Evolutionary conservation across 2,113 vertebrate species (phyloP).

Genomic region (Brachypteracias leptosomus): DNA sequence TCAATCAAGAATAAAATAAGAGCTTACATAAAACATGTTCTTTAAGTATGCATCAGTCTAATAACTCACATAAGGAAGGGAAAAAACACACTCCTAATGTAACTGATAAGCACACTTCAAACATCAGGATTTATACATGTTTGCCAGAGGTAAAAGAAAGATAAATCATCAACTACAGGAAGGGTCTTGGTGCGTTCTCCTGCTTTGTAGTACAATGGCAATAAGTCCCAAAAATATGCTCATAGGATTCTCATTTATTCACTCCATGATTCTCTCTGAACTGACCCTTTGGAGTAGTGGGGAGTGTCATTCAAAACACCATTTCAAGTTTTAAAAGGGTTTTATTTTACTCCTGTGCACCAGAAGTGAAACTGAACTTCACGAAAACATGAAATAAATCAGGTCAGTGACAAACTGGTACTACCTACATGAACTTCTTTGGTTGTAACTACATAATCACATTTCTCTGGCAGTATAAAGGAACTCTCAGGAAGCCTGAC

Average conservation of each 20-base stretch:
- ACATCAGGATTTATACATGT: not conserved
- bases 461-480: not conserved
- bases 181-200: not conserved
- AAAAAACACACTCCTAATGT: not conserved
- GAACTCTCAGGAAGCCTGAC: not conserved
- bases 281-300: accelerated
- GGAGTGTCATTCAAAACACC: not conserved
- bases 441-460: not conserved
- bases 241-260: not conserved
- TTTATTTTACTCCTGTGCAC: not conserved
- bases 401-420: not conserved
- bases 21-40: not conserved
- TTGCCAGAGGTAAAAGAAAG: not conserved
- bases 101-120: not conserved
- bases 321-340: not conserved
- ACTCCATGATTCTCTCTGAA: not conserved
- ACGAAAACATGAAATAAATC: not conserved
- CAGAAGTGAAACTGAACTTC: not conserved
- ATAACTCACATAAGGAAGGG: not conserved
- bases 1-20: not conserved
- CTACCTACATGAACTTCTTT: not conserved
- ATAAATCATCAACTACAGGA: not conserved
- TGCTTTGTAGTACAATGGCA: not conserved
- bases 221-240: not conserved
- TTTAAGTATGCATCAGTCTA: not conserved